Evolutionary conservation across 2,113 vertebrate species (phyloP).

Genomic region (Bagarius yarrelli): DNA sequence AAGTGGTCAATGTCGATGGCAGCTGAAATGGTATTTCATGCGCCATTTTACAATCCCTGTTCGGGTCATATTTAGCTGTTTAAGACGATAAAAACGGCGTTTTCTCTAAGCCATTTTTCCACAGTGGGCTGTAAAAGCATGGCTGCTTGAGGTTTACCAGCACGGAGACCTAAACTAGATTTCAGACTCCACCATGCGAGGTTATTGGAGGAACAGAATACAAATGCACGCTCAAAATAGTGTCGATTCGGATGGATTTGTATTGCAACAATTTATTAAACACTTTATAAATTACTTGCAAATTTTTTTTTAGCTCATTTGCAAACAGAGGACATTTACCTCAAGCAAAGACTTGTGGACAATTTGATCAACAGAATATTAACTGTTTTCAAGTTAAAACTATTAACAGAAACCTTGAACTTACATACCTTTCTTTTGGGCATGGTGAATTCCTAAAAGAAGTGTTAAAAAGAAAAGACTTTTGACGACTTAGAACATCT

Average conservation of each 20-base stretch:
- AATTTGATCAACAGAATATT: constrained; percentile 66
- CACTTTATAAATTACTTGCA: constrained; percentile 46
- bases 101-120: constrained; percentile 71
- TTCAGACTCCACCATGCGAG: constrained; percentile 69
- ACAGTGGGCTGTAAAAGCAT: constrained; percentile 77
- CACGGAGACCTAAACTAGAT: constrained; percentile 74
- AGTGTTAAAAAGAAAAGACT: constrained; percentile 64
- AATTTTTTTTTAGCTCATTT: constrained; percentile 37
- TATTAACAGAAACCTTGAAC: constrained; percentile 49
- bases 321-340: constrained; percentile 62
- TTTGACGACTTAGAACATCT: constrained; percentile 71
- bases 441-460: constrained; percentile 72
- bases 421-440: constrained; percentile 82
- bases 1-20: constrained; percentile 11
- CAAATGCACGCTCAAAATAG: constrained; percentile 54
- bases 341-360: constrained; percentile 69
- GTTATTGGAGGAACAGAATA: constrained; percentile 16
- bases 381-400: constrained; percentile 55
- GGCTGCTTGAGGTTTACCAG: constrained; percentile 78
- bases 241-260: constrained; percentile 16
- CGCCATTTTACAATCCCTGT: constrained; percentile 60
- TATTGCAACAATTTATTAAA: constrained; percentile 60
- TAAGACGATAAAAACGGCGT: constrained; percentile 60
- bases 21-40: constrained; percentile 58
- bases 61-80: constrained; percentile 49